Conservation (phyloP, 2,797 vertebrate genomes). For the Neoniphon sammara region DNA sequence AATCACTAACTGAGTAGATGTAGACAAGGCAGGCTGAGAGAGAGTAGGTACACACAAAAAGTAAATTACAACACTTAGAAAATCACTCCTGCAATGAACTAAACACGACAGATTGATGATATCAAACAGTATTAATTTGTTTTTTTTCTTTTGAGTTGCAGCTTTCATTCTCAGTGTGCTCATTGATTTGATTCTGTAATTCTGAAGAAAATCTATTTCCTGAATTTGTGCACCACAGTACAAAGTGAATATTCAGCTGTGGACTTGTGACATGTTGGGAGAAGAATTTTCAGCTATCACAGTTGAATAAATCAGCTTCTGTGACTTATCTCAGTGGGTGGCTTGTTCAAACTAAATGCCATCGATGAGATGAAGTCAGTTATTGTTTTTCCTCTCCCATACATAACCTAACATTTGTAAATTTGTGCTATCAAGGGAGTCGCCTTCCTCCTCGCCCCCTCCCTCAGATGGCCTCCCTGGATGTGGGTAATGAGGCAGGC, state of each 20-base stretch:
- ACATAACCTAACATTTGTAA: conserved; percentile 10
- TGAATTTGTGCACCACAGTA: background rate
- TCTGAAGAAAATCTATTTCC: background rate
- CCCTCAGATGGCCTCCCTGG: conserved; percentile 46
- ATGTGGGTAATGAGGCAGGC: conserved; percentile 61
- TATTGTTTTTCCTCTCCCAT: conserved; percentile 33
- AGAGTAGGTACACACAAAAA: no score
- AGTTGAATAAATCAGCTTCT: background rate
- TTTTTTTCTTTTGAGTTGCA: no score
- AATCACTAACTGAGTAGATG: no score
- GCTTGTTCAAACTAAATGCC: conserved; percentile 31
- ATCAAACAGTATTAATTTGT: no score
- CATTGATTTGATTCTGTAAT: no score
- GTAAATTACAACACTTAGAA: no score
- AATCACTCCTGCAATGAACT: no score
- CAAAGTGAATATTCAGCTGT: background rate
- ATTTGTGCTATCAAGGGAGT: conserved; percentile 18
- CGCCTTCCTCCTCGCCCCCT: background rate
- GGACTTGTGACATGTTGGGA: background rate
- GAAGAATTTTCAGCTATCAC: background rate
- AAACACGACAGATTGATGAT: no score
- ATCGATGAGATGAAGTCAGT: conserved; percentile 10
- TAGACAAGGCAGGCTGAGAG: no score
- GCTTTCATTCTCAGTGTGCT: no score
- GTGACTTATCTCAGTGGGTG: conserved; percentile 1